phyloP scores from a whole-genome alignment of 2,113 vertebrate genomes.

The Orthonyx spaldingii region DNA sequence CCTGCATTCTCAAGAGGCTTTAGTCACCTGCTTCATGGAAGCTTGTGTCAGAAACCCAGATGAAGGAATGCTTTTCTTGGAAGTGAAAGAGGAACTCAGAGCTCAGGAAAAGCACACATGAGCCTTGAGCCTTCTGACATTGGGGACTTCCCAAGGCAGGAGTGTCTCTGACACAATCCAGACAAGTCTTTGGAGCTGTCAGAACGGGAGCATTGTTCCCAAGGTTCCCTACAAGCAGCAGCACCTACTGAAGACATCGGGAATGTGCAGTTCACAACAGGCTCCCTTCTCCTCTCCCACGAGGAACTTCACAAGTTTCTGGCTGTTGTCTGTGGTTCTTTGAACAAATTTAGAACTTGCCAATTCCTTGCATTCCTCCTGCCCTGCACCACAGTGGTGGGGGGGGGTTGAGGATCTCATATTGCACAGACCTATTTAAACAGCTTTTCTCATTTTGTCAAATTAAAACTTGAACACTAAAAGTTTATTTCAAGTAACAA shows the following conservation, averaged over 20 bases:
- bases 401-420: background rate
- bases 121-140: background rate
- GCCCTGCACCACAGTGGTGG: background rate
- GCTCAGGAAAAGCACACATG: background rate
- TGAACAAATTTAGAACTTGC: background rate
- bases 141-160: background rate
- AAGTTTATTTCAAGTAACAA: background rate
- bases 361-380: background rate
- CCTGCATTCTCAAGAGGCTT: background rate
- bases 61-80: background rate
- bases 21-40: background rate
- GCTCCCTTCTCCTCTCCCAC: background rate
- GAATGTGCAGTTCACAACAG: background rate
- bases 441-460: background rate
- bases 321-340: accelerated
- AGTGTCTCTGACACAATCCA: background rate
- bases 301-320: background rate
- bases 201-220: background rate
- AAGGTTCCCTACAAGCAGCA: background rate
- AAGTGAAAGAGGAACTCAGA: background rate
- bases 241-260: background rate
- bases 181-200: background rate
- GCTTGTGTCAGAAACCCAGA: background rate
- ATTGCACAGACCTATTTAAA: background rate
- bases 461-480: background rate